Base-by-base conservation (phyloP, 2,888 invertebrate species). In the Dioctria linearis region DNA sequence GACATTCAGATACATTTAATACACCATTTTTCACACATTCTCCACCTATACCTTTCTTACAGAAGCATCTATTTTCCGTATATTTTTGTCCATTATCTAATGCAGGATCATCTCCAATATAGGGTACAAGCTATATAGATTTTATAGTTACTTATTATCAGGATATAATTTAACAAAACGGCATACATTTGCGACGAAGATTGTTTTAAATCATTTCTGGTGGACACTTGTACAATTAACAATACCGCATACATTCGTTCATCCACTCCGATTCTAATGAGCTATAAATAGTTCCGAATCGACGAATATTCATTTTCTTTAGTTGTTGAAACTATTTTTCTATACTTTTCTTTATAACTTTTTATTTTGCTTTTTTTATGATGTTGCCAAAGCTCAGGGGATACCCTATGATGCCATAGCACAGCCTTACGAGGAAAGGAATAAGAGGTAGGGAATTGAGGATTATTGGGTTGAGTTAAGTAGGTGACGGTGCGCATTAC, bases 141-240 rank as follows among this genome's bases (percentile, higher is more conserved):
- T 86, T 83, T 54, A 80, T 83, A 42, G 83, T 81, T 0, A 83
- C 39, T 5, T 81, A 11, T 86, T 86, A 81, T 84, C 82, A 0
- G 88, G 87, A 3, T 84, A 82, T 5, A 89, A 83, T 79, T 87
- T 87, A 80, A 91, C 91, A 89, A 86, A 95, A 92, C 95, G 93
- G 91, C 96, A 96, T 81, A 95, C 90, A 88, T 96, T 96, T 0
- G 94, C 90, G 0, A 93, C 91, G 88, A 95, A 96, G 81, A 96
- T 88, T 0, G 91, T 88, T 4, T 95, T 89, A 6, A 91, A 88
- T 84, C 84, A 88, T 84, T 63, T 86, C 83, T 0, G 95, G 95
- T 39, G 95, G 95, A 92, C 95, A 96, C 93, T 92, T 6, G 94
- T 93, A 13, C 96, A 96, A 83, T 91, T 90, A 4, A 96, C 92